A percentile compares a stretch with the other conserved stretches of the same genome.
Evolutionary conservation across 2,888 invertebrate genomes (phyloP).

Genomic region (Himalopsyche japonica): DNA sequence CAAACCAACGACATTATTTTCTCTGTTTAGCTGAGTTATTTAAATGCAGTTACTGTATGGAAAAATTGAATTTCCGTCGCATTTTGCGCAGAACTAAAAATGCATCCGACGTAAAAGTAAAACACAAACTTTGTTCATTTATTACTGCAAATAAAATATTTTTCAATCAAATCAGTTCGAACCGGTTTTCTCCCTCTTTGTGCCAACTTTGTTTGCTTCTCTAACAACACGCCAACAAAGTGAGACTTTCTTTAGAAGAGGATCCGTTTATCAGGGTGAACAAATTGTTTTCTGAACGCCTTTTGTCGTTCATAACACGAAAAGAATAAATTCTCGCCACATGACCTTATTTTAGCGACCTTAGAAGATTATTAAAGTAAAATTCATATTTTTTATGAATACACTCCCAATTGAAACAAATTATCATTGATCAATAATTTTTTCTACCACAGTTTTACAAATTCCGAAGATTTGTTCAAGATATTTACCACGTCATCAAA

Average conservation of each 20-base stretch:
- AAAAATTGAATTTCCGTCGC: neutral
- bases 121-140: conserved; percentile 3
- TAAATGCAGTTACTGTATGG: neutral
- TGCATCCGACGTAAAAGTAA: neutral
- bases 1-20: neutral
- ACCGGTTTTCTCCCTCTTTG: neutral
- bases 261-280: neutral
- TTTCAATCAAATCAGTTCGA: conserved; percentile 17
- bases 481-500: too few species aligned
- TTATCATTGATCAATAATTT: too few species aligned
- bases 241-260: neutral
- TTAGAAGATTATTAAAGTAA: too few species aligned
- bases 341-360: neutral
- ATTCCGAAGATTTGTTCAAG: too few species aligned
- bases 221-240: neutral
- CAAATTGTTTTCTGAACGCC: neutral
- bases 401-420: too few species aligned
- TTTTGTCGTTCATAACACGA: neutral
- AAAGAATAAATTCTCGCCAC: neutral
- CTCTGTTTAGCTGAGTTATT: neutral
- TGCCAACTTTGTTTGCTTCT: conserved; percentile 4
- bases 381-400: too few species aligned
- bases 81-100: neutral
- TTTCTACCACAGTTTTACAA: too few species aligned
- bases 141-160: conserved; percentile 12